These are phyloP conservation scores for Ophion slaviceki DNA, from an alignment of 2,888 invertebrate species.

Conservation along the genomic window DNA sequence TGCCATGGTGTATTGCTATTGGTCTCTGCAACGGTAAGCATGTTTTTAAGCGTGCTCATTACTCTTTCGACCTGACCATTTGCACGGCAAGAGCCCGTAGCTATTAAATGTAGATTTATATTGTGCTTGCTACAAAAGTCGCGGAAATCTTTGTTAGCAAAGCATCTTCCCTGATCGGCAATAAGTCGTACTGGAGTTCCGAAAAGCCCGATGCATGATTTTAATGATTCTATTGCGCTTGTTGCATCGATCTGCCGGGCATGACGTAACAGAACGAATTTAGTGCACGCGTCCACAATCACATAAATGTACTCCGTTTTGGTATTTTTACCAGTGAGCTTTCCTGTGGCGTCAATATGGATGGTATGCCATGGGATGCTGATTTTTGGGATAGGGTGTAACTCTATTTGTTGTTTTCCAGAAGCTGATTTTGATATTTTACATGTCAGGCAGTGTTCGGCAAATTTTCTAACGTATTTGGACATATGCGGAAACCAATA, in stretches of 20 bases:
- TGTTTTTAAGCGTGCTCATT: constrained; percentile 68
- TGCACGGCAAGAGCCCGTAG: constrained; percentile 70
- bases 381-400: constrained; percentile 77
- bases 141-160: constrained; percentile 61
- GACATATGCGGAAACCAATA: constrained; percentile 43
- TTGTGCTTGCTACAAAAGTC: constrained; percentile 60
- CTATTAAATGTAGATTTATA: constrained; percentile 69
- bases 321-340: constrained; percentile 71
- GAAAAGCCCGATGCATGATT: constrained; percentile 62
- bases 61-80: constrained; percentile 74
- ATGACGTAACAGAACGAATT: constrained; percentile 65
- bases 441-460: constrained; percentile 73
- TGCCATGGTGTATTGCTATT: constrained; percentile 69
- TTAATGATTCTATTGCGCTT: constrained; percentile 61
- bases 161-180: constrained; percentile 59
- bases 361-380: constrained; percentile 73
- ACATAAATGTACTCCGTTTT: constrained; percentile 74
- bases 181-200: constrained; percentile 64
- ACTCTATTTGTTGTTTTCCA: constrained; percentile 71
- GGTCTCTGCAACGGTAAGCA: constrained; percentile 71
- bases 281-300: constrained; percentile 73
- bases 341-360: constrained; percentile 71
- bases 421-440: constrained; percentile 73
- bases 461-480: constrained; percentile 44
- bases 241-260: constrained; percentile 74